Evolutionary conservation across 2,113 vertebrate species (phyloP), one percentile per base, ranked within the genome.

Genomic region (Shinisaurus crocodilurus): DNA sequence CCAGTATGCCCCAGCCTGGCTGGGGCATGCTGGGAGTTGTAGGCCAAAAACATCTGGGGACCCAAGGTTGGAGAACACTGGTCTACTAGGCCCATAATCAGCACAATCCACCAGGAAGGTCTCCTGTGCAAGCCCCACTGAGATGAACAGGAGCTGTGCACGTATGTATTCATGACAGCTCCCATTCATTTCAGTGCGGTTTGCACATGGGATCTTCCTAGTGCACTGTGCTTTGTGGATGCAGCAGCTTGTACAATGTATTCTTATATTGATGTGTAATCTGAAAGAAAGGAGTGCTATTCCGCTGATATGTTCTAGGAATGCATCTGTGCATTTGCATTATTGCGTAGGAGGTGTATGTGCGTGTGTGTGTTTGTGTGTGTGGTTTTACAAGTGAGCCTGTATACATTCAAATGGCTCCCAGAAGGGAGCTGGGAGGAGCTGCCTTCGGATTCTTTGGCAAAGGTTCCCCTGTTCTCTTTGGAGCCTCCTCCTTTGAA

Each of bases 391-490:
- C 34, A 32, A 6, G 1, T 10, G 1, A 86, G 54, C 57, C 50
- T 1, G 1, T 13, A 45, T 10, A 16, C 0, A 81, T 89, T 63
- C 32, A 67, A 90, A 93, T 89, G 90, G 80, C 84, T 93, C 86
- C 76, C 87, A 96, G 94, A 86, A 90, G 89, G 69, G 91, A 43
- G 76, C 77, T 0, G 13, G 91, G 95, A 70, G 90, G 20, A 90
- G 94, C 94, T 94, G 94, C 92, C 95, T 93, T 95, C 60, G 2
- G 83, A 92, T 18, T 88, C 57, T 91, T 96, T 97, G 96, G 96
- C 96, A 96, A 40, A 45, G 1, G 34, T 77, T 93, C 74, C 90
- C 63, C 88, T 1, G 0, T 91, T 93, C 94, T 81, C 87, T 95
- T 94, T 88, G 91, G 93, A 96, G 94, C 25, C 94, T 87, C 93